Base-by-base conservation (phyloP, 2,888 invertebrate species). In the Pseudanteris insignis region DNA sequence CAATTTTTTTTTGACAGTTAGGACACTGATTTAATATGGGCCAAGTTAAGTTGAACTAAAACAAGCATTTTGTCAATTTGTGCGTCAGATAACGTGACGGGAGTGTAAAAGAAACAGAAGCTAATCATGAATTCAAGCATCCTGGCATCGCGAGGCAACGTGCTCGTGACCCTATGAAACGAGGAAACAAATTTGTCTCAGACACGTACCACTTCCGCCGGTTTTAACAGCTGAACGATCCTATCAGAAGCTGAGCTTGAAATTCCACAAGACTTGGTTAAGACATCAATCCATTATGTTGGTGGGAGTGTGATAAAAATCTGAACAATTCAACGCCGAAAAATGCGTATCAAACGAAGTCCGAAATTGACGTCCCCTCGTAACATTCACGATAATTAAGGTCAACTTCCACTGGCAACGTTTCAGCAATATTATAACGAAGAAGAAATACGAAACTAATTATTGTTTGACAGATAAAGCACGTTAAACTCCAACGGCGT, bases 341-440 rank as follows among this genome's bases (percentile, higher is more conserved):
- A 21, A 21, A 21, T 5, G 21, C 21, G 21, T 5, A 21, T 5
- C 3, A 21, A 21, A 21, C 3, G 7, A 21, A 7, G 21, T 5
- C 3, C 3, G 21, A 7, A 44, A 33, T 33, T 24, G 8, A 33
- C 14, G 44, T 36, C 26, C 46, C 34, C 34, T 28, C 28, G 14
- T 36, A 10, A 28, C 26, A 21, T 18, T 44, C 15, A 13, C 8
- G 30, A 36, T 37, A 47, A 47, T 47, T 47, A 37, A 34, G 47
- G 47, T 30, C 47, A 37, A 21, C 37, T 24, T 36, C 29, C 21
- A 21, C 29, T 28, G 25, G 18, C 38, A 11, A 25, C 24, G 34
- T 46, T 28, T 28, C 18, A 26, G 6, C 33, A 6, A 33, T 24
- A 10, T 26, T 8, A 14, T 24, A 32, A 46, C 8, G 21, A 46